A percentile compares a stretch with the other conserved stretches of the same genome.
phyloP scores from a whole-genome alignment of 2,797 vertebrate species.

The Eulemur coronatus region DNA sequence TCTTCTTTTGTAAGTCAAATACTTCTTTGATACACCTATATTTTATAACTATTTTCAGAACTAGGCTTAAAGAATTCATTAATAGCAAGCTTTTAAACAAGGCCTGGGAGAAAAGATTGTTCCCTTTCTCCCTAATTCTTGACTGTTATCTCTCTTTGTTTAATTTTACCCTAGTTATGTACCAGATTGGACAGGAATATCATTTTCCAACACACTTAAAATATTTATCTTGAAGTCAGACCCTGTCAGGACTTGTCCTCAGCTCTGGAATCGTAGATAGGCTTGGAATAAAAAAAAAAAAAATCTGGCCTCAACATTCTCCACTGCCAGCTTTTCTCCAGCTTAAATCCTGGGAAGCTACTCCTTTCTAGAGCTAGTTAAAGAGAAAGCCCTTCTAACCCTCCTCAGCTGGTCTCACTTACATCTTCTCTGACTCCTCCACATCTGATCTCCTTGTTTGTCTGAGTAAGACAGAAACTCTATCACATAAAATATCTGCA shows the following conservation, averaged over 20 bases:
- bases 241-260: neutral
- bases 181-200: neutral
- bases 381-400: neutral
- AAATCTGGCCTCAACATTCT: neutral
- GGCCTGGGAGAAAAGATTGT: neutral
- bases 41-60: conserved; percentile 11
- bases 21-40: neutral
- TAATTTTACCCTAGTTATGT: neutral
- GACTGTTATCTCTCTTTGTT: neutral
- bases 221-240: neutral
- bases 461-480: neutral
- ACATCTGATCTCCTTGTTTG: neutral
- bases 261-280: neutral
- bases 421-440: neutral
- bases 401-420: neutral
- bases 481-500: neutral
- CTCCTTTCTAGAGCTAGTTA: neutral
- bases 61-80: neutral
- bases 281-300: neutral
- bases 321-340: neutral
- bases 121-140: neutral
- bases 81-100: neutral
- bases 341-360: neutral
- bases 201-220: neutral
- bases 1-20: neutral